A percentile compares a stretch with the other conserved stretches of the same genome.
These are phyloP conservation scores for Orthonevra nobilis DNA, from an alignment of 2,888 invertebrate species.

Conservation along the genomic window DNA sequence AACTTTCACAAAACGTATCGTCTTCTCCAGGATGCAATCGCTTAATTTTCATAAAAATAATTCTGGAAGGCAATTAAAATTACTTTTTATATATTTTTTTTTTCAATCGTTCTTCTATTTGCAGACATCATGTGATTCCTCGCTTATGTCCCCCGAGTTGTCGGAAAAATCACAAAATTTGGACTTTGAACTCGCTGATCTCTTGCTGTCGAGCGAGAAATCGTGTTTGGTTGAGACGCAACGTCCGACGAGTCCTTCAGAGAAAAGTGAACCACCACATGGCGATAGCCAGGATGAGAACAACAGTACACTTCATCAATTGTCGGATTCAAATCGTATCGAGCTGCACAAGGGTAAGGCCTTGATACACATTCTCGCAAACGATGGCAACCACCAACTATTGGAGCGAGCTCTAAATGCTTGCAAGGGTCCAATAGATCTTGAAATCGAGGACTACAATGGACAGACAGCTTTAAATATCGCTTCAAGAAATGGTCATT, in stretches of 20 bases:
- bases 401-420: conserved; percentile 85
- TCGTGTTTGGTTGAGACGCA: conserved; percentile 79
- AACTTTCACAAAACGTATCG: too few species aligned
- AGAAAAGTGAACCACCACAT: conserved; percentile 78
- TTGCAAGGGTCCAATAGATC: conserved; percentile 80
- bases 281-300: conserved; percentile 79
- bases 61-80: too few species aligned
- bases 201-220: conserved; percentile 79
- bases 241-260: conserved; percentile 78
- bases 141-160: conserved; percentile 79
- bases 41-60: too few species aligned
- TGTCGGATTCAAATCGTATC: conserved; percentile 79
- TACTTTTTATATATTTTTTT: too few species aligned
- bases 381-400: conserved; percentile 87
- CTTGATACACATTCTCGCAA: conserved; percentile 87
- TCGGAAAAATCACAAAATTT: conserved; percentile 80
- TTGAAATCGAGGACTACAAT: conserved; percentile 86
- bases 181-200: conserved; percentile 79
- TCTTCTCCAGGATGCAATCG: too few species aligned
- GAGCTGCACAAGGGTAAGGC: conserved; percentile 83
- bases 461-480: conserved; percentile 94
- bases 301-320: conserved; percentile 78
- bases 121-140: conserved; percentile 79
- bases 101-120: conserved; percentile 2
- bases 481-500: conserved; percentile 89